These are phyloP conservation scores for Trissoscelio sp. DNA, from an alignment of 2,888 invertebrate species.

Conservation along the genomic window DNA sequence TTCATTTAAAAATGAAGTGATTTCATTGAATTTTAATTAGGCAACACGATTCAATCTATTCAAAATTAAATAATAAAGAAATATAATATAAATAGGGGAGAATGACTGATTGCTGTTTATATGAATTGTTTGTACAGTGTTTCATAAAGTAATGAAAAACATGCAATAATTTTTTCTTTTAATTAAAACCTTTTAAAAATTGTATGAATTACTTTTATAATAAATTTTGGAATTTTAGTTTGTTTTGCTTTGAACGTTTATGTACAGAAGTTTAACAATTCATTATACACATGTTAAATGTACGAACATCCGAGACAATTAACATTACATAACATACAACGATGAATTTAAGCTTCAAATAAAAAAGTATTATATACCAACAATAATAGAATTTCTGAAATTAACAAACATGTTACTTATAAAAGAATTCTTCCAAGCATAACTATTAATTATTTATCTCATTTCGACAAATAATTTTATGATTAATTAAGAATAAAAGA, in stretches of 20 bases:
- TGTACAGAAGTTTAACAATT: conserved; percentile 23
- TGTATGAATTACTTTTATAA: background rate
- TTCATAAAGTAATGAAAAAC: conserved; percentile 21
- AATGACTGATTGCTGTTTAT: conserved; percentile 40
- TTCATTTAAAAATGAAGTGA: background rate
- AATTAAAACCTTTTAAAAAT: conserved; percentile 8
- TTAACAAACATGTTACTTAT: too few relatives aligned
- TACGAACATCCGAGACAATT: conserved; percentile 30
- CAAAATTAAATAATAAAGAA: background rate
- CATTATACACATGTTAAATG: conserved; percentile 17
- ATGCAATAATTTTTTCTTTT: conserved; percentile 31
- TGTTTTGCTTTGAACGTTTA: conserved; percentile 11
- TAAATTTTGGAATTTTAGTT: background rate
- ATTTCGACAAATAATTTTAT: too few relatives aligned
- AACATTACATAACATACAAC: conserved; percentile 31
- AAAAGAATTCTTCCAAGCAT: too few relatives aligned
- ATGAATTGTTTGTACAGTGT: conserved; percentile 47
- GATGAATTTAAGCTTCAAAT: conserved; percentile 14
- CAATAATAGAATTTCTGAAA: background rate
- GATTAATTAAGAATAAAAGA: too few relatives aligned
- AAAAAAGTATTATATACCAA: background rate
- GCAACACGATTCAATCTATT: too few relatives aligned
- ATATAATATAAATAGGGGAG: conserved; percentile 35
- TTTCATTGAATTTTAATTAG: conserved; percentile 1
- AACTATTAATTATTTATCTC: too few relatives aligned